Base-by-base conservation (phyloP, 2,888 invertebrate species). In the Harpagoxenus sublaevis region DNA sequence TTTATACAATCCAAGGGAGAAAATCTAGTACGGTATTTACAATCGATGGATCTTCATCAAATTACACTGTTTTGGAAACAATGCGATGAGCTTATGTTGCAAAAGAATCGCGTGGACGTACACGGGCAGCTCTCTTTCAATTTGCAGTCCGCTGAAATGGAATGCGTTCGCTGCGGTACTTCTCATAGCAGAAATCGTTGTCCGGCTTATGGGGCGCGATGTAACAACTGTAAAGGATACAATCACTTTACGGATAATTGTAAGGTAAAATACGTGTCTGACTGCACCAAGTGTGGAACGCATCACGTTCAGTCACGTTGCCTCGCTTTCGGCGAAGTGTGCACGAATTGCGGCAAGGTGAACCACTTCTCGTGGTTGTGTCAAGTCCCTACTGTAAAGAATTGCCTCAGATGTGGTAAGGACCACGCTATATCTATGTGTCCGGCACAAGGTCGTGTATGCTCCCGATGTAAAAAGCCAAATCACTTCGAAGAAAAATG, bases 321-420 rank as follows among this genome's bases (percentile, higher is more conserved):
- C 31, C 70, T 70, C 28, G 79, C 87, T 39, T 23, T 55, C 1
- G 86, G 86, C 12, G 75, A 86, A 23, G 55, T 51, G 28, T 89
- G 89, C 51, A 4, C 3, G 9, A 86, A 74, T 5, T 89, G 89
- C 18, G 86, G 84, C 1, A 48, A 84, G 1, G n/a, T 28, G 3
- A 62, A 88, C 42, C 89, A 89, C 68, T 84, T 77, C 53, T 66
- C 85, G 0, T 84, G 28, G 74, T 68, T 84, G 35, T 85, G 84
- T 28, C 42, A 73, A 23, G 35, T 53, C 3, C 70, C 62, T 31
- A 9, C 55, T 62, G 48, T 84, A 23, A 63, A 51, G 23, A 31
- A 75, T 70, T 66, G 66, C 42, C 12, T 35, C 9, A 66, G 81
- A 57, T 83, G 81, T 57, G 83, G 81, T 2, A 3, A 2, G 3